Base-by-base conservation (phyloP, 2,888 invertebrate species). In the Leptodirus hochenwartii region DNA sequence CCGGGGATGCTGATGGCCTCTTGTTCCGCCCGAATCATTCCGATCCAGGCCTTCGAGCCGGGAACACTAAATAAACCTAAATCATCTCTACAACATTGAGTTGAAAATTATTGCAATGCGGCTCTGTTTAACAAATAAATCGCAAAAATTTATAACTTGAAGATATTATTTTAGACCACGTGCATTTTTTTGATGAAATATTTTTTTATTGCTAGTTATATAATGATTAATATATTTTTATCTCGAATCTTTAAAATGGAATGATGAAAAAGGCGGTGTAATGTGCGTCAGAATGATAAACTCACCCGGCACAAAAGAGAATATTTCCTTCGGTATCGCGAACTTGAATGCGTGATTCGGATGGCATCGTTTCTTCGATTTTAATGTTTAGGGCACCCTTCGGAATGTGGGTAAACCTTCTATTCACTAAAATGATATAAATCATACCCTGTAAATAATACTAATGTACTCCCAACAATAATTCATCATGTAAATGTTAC, bases 291-390 rank as follows among this genome's bases (percentile, higher is more conserved):
- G 13, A 24, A 22, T n/a, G 22, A 25, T 23, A 22, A 24, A 38
- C 32, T 38, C 59, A 55, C 39, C 65, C 65, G 38, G 62, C 59
- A 33, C 65, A 51, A 41, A 51, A 54, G 36, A 56, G 57, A 27
- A 49, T 48, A 5, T 54, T 58, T 15, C 51, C 47, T 4, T 46
- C 44, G 34, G 47, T 50, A 29, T 49, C 56, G 27, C 49, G 47
- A 8, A 65, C 49, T 2, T 64, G 58, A 32, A 66, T 51, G 41
- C 56, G 56, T 36, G 64, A 62, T 32, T 53, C 59, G 4, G 60
- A 57, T 8, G 59, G 62, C n/a, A 53, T 50, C 25, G 55, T 47
- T 40, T 64, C 62, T 38, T 63, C 59, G 10, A 64, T 50, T 22
- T 57, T 50, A 23, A 65, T 57, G 44, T 63, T 64, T 22, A 59